phyloP scores from a whole-genome alignment of 2,797 vertebrate genomes.

The Bufotes viridis region DNA sequence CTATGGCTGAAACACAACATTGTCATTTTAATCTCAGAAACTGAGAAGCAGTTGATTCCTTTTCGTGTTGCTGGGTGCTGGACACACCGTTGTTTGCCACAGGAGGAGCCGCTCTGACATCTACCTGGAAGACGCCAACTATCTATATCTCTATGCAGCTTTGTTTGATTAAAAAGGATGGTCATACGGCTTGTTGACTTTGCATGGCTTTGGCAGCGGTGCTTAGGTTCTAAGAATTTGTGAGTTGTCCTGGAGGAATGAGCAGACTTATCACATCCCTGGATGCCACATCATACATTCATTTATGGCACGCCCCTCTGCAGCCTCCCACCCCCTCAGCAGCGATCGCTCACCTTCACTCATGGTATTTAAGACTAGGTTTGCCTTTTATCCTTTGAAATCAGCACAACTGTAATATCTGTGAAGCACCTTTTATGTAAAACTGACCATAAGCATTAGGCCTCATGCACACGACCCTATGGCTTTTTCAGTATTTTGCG shows the following conservation, averaged over 20 bases:
- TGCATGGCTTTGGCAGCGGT: background rate
- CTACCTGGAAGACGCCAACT: constrained; percentile 7
- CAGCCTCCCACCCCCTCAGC: background rate
- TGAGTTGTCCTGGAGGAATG: background rate
- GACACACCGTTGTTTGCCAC: background rate
- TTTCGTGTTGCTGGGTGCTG: background rate
- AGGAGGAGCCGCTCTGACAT: background rate
- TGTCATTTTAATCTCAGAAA: no score
- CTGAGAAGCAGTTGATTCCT: background rate
- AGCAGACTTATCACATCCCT: background rate
- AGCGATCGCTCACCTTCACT: background rate
- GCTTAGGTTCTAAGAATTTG: background rate
- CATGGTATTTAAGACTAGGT: no score
- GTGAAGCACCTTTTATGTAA: no score
- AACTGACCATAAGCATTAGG: no score
- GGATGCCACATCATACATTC: constrained; percentile 21
- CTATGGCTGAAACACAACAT: no score
- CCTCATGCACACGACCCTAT: no score
- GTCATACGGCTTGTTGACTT: background rate
- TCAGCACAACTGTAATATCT: background rate
- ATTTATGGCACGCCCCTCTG: background rate
- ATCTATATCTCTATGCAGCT: constrained; percentile 12
- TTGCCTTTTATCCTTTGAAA: background rate
- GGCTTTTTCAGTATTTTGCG: no score
- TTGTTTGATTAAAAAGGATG: constrained; percentile 17